Percentiles rank a stretch among this genome's conserved stretches.
phyloP scores from a whole-genome alignment of 37 sponge, comb jelly and placozoan species.

The Ephydatia muelleri region DNA sequence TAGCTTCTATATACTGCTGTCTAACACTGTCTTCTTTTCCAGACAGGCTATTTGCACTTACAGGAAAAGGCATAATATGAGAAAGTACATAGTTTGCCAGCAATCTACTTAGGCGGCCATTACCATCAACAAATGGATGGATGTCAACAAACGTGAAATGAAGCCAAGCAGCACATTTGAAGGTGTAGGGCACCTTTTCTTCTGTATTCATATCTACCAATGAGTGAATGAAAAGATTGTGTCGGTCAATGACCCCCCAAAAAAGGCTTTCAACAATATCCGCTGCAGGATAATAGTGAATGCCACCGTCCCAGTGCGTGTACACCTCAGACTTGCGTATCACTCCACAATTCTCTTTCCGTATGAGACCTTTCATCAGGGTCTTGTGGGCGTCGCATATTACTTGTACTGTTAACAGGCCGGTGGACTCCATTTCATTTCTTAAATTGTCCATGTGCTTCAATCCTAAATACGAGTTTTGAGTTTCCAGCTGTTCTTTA shows the following conservation, averaged over 20 bases:
- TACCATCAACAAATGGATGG: constrained; percentile 75
- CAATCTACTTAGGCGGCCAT: constrained; percentile 68
- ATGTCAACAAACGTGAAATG: constrained; percentile 57
- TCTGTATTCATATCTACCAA: not conserved
- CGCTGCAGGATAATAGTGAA: constrained; percentile 41
- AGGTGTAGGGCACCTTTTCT: constrained; percentile 10
- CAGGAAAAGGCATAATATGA: constrained; percentile 63
- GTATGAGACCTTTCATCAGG: constrained; percentile 26
- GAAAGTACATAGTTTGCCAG: constrained; percentile 48
- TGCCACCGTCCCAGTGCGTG: constrained; percentile 16
- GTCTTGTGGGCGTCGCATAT: constrained; percentile 35
- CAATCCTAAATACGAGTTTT: constrained; percentile 45
- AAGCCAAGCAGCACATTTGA: constrained; percentile 62
- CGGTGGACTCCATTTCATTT: constrained; percentile 36
- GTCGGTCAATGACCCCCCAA: constrained; percentile 45
- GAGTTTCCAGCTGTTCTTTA: constrained; percentile 25
- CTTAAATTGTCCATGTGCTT: not conserved
- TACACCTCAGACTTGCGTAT: constrained; percentile 38
- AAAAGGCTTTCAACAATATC: constrained; percentile 15
- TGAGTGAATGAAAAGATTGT: constrained; percentile 38
- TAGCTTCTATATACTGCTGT: constrained; percentile 51
- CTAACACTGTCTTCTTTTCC: constrained; percentile 4
- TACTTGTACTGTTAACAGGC: constrained; percentile 47
- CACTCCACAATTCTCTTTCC: constrained; percentile 22
- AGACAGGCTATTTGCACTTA: constrained; percentile 9